phyloP scores from a whole-genome alignment of 2,888 invertebrate species.

The Galerucella calmariensis region DNA sequence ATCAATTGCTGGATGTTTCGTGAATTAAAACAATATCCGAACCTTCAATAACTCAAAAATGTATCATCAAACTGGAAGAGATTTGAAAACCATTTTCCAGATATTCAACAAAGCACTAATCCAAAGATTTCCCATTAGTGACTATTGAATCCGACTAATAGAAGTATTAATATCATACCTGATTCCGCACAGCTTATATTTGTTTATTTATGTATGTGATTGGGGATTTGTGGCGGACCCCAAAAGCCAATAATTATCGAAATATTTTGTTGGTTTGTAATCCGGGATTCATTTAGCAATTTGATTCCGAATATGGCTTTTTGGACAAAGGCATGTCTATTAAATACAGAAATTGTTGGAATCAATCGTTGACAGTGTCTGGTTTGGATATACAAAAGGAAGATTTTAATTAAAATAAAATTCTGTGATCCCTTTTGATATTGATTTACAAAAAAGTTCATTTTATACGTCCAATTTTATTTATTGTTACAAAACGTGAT shows the following conservation, averaged over 20 bases:
- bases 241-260: conserved; percentile 12
- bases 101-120: not conserved
- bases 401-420: not conserved
- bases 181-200: conserved; percentile 4
- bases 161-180: conserved; percentile 8
- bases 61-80: too few relatives aligned
- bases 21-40: too few relatives aligned
- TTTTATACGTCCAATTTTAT: too few relatives aligned
- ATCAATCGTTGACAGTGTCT: not conserved
- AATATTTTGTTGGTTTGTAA: conserved; percentile 18
- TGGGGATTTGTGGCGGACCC: conserved; percentile 14
- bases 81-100: not conserved
- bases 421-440: not conserved
- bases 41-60: too few relatives aligned
- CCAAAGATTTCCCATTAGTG: conserved; percentile 1
- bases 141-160: not conserved
- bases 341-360: conserved; percentile 3
- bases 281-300: conserved; percentile 19
- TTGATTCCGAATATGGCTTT: conserved; percentile 14
- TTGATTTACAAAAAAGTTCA: not conserved
- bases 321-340: conserved; percentile 7
- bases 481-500: too few relatives aligned
- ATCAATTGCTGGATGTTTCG: too few relatives aligned
- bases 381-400: not conserved
- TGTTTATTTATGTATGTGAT: conserved; percentile 21